Evolutionary conservation across 2,888 invertebrate species (phyloP).

Genomic region (Mycogona germanica): DNA sequence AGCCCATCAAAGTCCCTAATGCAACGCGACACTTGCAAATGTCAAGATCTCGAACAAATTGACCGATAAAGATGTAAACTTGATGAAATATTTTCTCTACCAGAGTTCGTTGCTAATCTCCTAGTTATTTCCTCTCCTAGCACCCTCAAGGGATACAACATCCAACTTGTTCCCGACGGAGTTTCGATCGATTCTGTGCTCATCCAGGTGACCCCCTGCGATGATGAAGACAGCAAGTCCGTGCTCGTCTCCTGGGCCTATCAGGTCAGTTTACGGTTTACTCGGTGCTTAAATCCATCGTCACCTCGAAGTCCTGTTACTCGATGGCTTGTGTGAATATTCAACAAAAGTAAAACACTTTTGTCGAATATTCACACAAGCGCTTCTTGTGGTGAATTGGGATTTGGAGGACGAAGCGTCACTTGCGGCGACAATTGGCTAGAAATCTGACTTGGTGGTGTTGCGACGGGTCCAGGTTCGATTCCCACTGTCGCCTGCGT

Average conservation of each 20-base stretch:
- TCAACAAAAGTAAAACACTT: neutral
- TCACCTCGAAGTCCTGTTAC: neutral
- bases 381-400: no score
- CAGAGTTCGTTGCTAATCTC: no score
- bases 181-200: constrained; percentile 83
- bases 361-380: no score
- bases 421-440: no score
- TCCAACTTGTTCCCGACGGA: constrained; percentile 59
- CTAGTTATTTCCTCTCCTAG: no score
- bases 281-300: neutral
- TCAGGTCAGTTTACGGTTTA: constrained; percentile 36
- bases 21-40: neutral
- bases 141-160: constrained; percentile 65
- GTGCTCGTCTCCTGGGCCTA: constrained; percentile 91
- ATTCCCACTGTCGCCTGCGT: no score
- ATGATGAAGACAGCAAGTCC: constrained; percentile 64
- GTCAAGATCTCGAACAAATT: neutral
- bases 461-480: no score
- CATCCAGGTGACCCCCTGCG: constrained; percentile 76
- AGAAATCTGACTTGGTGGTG: no score
- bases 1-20: neutral
- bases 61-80: no score
- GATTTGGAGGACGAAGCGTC: no score
- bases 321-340: neutral
- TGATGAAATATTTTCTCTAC: no score